phyloP scores from a whole-genome alignment of 2,888 invertebrate genomes.

The Chalcis sispes region DNA sequence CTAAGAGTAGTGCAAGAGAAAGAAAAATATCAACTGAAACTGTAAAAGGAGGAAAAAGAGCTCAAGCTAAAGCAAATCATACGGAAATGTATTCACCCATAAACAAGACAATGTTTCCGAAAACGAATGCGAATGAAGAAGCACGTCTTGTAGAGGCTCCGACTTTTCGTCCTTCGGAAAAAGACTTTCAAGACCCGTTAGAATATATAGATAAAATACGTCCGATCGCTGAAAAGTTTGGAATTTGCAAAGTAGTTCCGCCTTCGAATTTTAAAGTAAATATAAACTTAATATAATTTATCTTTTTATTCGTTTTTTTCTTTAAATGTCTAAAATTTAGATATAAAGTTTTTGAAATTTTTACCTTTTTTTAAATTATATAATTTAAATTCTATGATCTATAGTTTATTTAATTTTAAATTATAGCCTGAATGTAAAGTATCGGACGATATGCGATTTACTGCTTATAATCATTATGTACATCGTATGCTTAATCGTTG shows the following conservation, averaged over 20 bases:
- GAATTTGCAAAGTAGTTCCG: conserved; percentile 92
- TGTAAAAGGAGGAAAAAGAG: conserved; percentile 26
- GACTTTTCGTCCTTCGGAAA: conserved; percentile 87
- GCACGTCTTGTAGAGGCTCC: conserved; percentile 85
- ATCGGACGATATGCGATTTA: conserved; percentile 90
- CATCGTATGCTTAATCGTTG: conserved; percentile 91
- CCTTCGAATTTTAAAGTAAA: conserved; percentile 84
- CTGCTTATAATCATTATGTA: conserved; percentile 92
- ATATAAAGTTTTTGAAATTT: too few species aligned
- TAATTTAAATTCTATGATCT: background rate
- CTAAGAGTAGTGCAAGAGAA: conserved; percentile 43
- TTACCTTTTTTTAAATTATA: background rate
- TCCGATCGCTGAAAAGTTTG: conserved; percentile 86
- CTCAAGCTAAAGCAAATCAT: conserved; percentile 63
- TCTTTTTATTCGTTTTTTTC: conserved; percentile 5
- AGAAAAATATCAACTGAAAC: conserved; percentile 34
- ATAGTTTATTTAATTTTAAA: conserved; percentile 41
- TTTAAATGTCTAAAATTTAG: too few species aligned
- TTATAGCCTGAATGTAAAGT: conserved; percentile 86
- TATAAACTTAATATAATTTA: background rate
- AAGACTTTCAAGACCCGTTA: conserved; percentile 90
- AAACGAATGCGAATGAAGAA: conserved; percentile 63
- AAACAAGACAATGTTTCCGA: conserved; percentile 68
- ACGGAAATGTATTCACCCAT: conserved; percentile 62
- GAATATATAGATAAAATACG: conserved; percentile 89